Evolutionary conservation across 2,888 invertebrate species (phyloP).

Genomic region (Linyphia triangularis): DNA sequence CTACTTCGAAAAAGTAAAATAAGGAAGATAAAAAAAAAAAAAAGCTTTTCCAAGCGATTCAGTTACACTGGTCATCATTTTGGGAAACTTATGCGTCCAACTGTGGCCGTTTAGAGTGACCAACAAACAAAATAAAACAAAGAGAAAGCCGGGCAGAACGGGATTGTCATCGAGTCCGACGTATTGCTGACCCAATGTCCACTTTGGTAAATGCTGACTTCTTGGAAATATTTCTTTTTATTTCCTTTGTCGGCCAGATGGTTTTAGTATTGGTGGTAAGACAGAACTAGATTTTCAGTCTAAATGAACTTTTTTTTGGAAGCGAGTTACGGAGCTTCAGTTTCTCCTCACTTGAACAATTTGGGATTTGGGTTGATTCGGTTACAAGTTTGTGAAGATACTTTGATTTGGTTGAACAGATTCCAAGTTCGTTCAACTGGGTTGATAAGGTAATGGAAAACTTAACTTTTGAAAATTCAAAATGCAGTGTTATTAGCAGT

Average conservation of each 20-base stretch:
- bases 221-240: slow-evolving; percentile 53
- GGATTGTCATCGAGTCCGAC: slow-evolving; percentile 71
- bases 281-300: slow-evolving; percentile 18
- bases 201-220: slow-evolving; percentile 73
- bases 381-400: background rate
- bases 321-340: slow-evolving; percentile 29
- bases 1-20: slow-evolving; percentile 22
- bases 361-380: slow-evolving; percentile 31
- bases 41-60: slow-evolving; percentile 26
- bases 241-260: slow-evolving; percentile 37
- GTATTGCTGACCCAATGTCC: slow-evolving; percentile 74
- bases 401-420: background rate
- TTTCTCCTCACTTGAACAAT: slow-evolving; percentile 49
- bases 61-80: slow-evolving; percentile 72
- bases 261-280: slow-evolving; percentile 45
- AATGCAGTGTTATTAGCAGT: background rate
- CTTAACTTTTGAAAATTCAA: background rate
- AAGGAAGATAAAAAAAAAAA: slow-evolving; percentile 23
- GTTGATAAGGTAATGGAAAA: background rate
- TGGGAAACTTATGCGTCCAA: slow-evolving; percentile 65
- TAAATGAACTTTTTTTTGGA: slow-evolving; percentile 52
- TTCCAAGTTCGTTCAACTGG: background rate
- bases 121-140: slow-evolving; percentile 50
- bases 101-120: slow-evolving; percentile 60
- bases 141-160: slow-evolving; percentile 30